These are phyloP conservation scores for Vidua chalybeata DNA, from an alignment of 2,113 vertebrate genomes.

Conservation along the genomic window DNA sequence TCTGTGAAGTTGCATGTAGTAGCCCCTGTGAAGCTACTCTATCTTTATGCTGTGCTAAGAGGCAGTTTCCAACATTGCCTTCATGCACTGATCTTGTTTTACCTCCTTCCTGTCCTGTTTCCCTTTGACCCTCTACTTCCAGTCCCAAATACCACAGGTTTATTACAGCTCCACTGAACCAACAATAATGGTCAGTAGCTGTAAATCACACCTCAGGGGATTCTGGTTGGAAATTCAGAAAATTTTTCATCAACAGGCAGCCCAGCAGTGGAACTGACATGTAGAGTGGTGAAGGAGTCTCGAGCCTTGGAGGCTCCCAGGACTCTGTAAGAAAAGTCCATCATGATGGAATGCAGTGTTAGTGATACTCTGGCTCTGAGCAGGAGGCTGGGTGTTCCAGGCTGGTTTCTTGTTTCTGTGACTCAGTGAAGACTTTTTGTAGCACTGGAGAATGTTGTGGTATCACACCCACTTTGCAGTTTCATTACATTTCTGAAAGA, in stretches of 20 bases:
- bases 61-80: not conserved
- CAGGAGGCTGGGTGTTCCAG: not conserved
- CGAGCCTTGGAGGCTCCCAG: not conserved
- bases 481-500: not conserved
- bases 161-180: not conserved
- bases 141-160: not conserved
- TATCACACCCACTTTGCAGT: not conserved
- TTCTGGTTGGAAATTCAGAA: not conserved
- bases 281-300: not conserved
- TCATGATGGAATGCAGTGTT: not conserved
- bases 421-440: not conserved
- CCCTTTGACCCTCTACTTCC: not conserved
- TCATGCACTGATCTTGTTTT: not conserved
- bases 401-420: not conserved
- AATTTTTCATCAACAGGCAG: not conserved
- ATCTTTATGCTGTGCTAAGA: not conserved
- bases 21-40: not conserved
- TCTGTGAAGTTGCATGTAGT: not conserved
- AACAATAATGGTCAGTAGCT: not conserved
- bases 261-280: not conserved
- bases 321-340: not conserved
- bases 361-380: not conserved
- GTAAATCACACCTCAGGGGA: not conserved
- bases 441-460: rapidly evolving
- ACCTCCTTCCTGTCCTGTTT: not conserved